Evolutionary conservation across 2,797 vertebrate species (phyloP).

Genomic region (Gastrophryne carolinensis): DNA sequence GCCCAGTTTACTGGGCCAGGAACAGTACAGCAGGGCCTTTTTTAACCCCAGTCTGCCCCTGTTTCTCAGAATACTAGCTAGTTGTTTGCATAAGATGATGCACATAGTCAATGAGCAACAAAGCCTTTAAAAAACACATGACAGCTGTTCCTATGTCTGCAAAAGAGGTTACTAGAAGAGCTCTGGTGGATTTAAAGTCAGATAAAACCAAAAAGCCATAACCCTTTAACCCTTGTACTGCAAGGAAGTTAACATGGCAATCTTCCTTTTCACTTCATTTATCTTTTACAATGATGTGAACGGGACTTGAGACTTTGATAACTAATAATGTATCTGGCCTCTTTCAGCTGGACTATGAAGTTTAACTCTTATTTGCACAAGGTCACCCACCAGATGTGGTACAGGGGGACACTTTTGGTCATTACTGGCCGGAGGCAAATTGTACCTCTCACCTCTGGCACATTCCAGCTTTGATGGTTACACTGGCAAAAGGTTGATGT

Average conservation of each 20-base stretch:
- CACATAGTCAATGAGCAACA: too few relatives aligned
- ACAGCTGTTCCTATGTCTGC: background rate
- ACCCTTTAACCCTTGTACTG: background rate
- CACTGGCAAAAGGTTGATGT: constrained; percentile 10
- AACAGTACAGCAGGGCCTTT: too few relatives aligned
- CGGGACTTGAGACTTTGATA: constrained; percentile 24
- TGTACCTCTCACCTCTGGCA: constrained; percentile 45
- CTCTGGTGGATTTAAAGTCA: background rate
- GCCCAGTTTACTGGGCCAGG: too few relatives aligned
- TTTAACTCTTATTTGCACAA: constrained; percentile 29
- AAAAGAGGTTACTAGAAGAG: background rate
- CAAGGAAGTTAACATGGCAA: background rate
- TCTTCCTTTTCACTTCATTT: background rate
- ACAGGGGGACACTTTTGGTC: constrained; percentile 25
- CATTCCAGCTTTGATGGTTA: constrained; percentile 46
- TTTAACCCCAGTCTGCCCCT: too few relatives aligned
- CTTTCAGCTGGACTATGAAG: background rate
- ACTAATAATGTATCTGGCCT: constrained; percentile 33
- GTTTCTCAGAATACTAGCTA: too few relatives aligned
- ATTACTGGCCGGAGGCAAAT: constrained; percentile 49
- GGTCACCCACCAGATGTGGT: constrained; percentile 48
- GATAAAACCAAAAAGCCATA: background rate
- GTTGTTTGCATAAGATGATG: background rate
- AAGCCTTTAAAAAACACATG: too few relatives aligned
- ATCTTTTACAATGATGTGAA: constrained; percentile 19